A percentile compares a stretch with the other conserved stretches of the same genome.
Evolutionary conservation across 2,888 invertebrate genomes (phyloP).

Genomic region (Hyppa rectilinea): DNA sequence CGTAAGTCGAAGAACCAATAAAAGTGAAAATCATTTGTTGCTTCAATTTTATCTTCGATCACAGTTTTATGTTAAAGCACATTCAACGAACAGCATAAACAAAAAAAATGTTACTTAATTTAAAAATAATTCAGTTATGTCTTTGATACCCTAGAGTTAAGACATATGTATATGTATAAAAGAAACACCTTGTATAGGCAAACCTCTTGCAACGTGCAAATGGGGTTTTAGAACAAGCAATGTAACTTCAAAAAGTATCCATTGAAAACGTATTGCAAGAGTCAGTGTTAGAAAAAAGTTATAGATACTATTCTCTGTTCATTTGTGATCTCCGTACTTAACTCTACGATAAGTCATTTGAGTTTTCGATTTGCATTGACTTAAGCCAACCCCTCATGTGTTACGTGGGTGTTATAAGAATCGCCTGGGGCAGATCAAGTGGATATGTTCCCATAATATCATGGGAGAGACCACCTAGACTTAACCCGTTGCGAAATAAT

Average conservation of each 20-base stretch:
- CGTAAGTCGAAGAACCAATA: not conserved
- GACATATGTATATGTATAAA: no score
- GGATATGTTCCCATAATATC: not conserved
- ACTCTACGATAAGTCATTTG: not conserved
- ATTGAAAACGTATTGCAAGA: not conserved
- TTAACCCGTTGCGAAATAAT: not conserved
- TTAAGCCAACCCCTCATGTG: not conserved
- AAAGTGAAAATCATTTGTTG: not conserved
- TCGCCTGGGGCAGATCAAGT: slow-evolving; percentile 6
- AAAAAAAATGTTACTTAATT: no score
- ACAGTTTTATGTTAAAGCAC: no score
- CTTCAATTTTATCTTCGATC: not conserved
- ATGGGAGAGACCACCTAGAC: no score
- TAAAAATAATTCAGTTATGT: no score
- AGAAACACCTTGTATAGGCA: no score
- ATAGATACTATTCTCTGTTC: not conserved
- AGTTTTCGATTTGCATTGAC: not conserved
- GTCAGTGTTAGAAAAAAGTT: not conserved
- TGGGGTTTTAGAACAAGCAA: not conserved
- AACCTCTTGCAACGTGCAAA: no score
- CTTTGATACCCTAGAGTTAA: no score
- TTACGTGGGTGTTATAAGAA: not conserved
- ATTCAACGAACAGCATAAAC: no score
- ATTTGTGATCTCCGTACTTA: not conserved
- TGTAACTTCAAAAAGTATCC: not conserved